A percentile compares a stretch with the other conserved stretches of the same genome.
Evolutionary conservation across 2,888 invertebrate genomes (phyloP).

Genomic region (Lasioglossum morio): DNA sequence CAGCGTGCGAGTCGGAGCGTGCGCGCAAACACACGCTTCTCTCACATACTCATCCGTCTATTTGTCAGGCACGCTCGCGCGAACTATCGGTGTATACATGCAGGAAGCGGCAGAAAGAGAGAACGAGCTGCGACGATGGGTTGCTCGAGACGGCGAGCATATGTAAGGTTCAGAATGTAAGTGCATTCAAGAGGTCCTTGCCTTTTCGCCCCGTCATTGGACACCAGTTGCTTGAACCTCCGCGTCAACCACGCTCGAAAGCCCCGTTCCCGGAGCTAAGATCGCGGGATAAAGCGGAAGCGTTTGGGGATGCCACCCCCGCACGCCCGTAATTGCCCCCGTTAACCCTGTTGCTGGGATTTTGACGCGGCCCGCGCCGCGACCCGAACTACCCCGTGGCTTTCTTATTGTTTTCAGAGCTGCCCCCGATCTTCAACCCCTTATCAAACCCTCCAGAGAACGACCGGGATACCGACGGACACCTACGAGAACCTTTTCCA

Average conservation of each 20-base stretch:
- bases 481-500: background rate
- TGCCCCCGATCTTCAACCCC: background rate
- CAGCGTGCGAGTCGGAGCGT: conserved; percentile 12
- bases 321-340: conserved; percentile 24
- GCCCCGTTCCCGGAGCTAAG: conserved; percentile 45
- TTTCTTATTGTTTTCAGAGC: background rate
- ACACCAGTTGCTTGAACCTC: conserved; percentile 70
- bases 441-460: background rate
- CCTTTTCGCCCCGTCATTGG: conserved; percentile 71
- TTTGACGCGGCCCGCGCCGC: background rate
- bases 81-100: conserved; percentile 49
- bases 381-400: background rate
- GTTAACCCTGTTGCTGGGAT: conserved; percentile 25
- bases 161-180: conserved; percentile 71
- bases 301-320: conserved; percentile 19
- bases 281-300: conserved; percentile 59
- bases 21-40: background rate
- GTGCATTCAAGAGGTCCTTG: conserved; percentile 69
- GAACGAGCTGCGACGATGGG: conserved; percentile 54
- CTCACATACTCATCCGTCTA: conserved; percentile 31
- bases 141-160: conserved; percentile 64
- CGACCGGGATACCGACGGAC: background rate
- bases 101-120: conserved; percentile 7
- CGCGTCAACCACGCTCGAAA: conserved; percentile 61
- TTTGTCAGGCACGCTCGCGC: conserved; percentile 50